A percentile compares a stretch with the other conserved stretches of the same genome.
phyloP scores from a whole-genome alignment of 1,140 invertebrate species.

The Reticulitermes speratus region DNA sequence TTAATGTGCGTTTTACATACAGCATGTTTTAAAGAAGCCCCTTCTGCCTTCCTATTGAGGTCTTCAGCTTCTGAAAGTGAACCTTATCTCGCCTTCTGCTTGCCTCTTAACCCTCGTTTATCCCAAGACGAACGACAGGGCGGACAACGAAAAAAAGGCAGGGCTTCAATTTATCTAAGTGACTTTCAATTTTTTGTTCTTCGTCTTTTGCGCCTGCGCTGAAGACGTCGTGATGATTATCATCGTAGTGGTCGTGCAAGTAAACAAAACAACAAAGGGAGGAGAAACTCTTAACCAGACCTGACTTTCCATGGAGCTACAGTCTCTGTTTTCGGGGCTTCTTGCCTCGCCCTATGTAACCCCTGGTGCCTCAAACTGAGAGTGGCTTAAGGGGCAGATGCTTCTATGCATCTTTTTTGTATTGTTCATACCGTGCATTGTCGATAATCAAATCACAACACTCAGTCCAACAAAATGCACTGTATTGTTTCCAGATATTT shows the following conservation, averaged over 20 bases:
- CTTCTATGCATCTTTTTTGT: background rate
- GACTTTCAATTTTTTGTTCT: slow-evolving; percentile 12
- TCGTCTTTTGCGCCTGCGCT: background rate
- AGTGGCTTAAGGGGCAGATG: background rate
- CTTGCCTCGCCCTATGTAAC: background rate
- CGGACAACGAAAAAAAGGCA: background rate
- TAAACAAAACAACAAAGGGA: slow-evolving; percentile 3
- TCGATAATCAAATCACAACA: no score
- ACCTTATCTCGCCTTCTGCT: background rate
- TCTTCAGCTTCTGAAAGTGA: background rate
- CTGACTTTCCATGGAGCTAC: background rate
- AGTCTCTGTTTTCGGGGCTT: background rate
- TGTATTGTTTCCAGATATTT: no score
- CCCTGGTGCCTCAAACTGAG: background rate
- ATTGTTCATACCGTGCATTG: no score
- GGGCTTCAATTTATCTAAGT: slow-evolving; percentile 7
- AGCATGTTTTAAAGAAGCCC: background rate
- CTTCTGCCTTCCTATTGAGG: background rate
- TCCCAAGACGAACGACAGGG: background rate
- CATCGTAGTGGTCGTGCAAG: background rate
- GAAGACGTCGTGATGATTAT: slow-evolving; percentile 15
- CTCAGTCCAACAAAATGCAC: no score
- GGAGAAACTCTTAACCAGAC: background rate
- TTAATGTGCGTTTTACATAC: background rate
- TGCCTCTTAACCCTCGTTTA: background rate